These are phyloP conservation scores for Callocephalon fimbriatum DNA, from an alignment of 2,113 vertebrate species.

Conservation along the genomic window DNA sequence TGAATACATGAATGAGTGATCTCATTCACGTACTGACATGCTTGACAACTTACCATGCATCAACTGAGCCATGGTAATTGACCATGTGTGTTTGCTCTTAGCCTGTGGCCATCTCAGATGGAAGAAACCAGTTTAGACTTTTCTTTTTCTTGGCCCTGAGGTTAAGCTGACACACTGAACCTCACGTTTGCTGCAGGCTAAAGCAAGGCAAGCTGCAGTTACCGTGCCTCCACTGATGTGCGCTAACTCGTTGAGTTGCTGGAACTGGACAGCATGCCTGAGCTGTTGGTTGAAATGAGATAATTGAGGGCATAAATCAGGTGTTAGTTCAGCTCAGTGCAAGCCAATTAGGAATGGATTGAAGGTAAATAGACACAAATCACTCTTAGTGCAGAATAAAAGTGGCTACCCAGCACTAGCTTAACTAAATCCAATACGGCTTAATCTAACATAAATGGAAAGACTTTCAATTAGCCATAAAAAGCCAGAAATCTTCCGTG, in stretches of 20 bases:
- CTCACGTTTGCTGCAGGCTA: neutral
- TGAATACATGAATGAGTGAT: slow-evolving; percentile 39
- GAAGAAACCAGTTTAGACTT: slow-evolving; percentile 30
- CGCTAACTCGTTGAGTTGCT: neutral
- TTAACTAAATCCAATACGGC: slow-evolving; percentile 21
- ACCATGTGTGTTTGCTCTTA: slow-evolving; percentile 42
- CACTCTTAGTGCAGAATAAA: neutral
- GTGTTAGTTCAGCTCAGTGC: neutral
- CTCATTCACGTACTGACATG: slow-evolving; percentile 34
- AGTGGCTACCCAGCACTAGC: neutral
- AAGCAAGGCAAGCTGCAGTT: neutral
- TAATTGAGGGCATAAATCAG: neutral
- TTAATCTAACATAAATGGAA: neutral
- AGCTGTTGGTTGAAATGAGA: neutral
- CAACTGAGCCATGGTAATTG: slow-evolving; percentile 29
- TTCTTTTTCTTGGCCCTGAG: slow-evolving; percentile 24
- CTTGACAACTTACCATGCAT: slow-evolving; percentile 23
- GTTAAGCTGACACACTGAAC: neutral
- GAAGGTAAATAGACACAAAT: slow-evolving; percentile 3
- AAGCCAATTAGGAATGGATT: neutral
- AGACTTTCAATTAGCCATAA: neutral
- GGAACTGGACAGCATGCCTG: neutral
- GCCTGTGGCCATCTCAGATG: neutral
- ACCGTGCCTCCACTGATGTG: neutral
- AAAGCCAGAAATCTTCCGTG: neutral